These are phyloP conservation scores for Rhombomys opimus DNA, from an alignment of 2,113 vertebrate genomes.

Conservation along the genomic window DNA sequence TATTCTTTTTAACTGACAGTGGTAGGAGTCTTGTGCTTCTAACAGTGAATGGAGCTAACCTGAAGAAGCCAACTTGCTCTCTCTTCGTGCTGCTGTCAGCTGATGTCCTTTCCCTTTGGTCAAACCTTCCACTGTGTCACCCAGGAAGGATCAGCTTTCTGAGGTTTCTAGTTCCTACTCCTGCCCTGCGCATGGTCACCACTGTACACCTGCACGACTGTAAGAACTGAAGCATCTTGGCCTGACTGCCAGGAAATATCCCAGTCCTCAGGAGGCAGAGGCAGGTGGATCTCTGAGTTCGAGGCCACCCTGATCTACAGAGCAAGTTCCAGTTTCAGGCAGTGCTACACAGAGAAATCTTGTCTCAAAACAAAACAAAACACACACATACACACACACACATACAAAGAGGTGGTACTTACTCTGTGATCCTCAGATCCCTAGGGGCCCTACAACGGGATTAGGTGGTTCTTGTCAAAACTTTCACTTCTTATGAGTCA, in stretches of 20 bases:
- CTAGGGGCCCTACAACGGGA: not conserved
- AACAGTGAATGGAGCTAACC: not conserved
- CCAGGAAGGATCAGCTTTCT: not conserved
- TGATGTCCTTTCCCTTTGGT: not conserved
- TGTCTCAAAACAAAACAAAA: not conserved
- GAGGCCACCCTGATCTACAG: not conserved
- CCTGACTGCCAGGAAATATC: not conserved
- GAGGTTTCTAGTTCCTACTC: not conserved
- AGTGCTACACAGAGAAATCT: not conserved
- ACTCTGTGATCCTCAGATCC: not conserved
- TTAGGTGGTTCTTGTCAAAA: no score
- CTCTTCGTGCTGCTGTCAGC: not conserved
- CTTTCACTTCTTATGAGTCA: not conserved
- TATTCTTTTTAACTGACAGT: not conserved
- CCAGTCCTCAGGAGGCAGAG: not conserved
- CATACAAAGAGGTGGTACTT: not conserved
- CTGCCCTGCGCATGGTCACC: not conserved
- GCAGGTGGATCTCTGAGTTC: not conserved
- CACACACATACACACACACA: not conserved
- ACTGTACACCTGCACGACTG: not conserved
- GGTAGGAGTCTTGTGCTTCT: not conserved
- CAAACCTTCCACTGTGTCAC: not conserved
- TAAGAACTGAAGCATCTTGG: not conserved
- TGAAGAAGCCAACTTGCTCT: not conserved
- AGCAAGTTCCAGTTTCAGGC: not conserved